A percentile compares a stretch with the other conserved stretches of the same genome.
These are phyloP conservation scores for Cossypha niveicapilla DNA, from an alignment of 2,797 vertebrate genomes.

Conservation along the genomic window DNA sequence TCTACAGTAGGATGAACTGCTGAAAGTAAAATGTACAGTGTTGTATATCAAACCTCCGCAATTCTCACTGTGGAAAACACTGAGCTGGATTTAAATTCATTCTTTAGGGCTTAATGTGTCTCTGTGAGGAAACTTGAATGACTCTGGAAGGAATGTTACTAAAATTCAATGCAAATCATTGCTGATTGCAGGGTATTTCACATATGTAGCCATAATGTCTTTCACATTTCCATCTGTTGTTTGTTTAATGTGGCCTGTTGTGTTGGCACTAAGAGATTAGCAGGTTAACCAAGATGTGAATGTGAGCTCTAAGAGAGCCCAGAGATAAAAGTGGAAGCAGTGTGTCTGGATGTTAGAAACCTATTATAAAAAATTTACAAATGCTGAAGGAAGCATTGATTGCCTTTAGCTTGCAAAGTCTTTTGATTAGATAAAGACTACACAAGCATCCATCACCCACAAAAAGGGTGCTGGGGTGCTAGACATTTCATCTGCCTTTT, in stretches of 20 bases:
- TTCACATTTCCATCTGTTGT: neutral
- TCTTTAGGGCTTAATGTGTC: neutral
- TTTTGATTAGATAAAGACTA: neutral
- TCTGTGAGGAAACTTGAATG: neutral
- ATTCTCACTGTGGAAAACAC: neutral
- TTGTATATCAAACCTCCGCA: neutral
- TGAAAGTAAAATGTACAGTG: neutral
- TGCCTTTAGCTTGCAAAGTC: neutral
- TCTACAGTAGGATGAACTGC: neutral
- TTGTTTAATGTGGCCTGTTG: neutral
- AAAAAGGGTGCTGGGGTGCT: neutral
- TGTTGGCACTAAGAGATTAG: neutral
- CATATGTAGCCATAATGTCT: neutral
- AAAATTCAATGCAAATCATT: neutral
- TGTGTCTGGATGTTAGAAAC: neutral
- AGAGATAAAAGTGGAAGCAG: neutral
- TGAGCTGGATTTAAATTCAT: neutral
- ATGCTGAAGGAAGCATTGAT: neutral
- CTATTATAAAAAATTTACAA: neutral
- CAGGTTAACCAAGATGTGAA: constrained; percentile 16
- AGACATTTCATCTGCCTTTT: neutral
- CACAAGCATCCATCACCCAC: neutral
- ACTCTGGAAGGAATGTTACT: neutral
- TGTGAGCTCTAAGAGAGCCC: neutral
- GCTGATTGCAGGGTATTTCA: neutral